A percentile compares a stretch with the other conserved stretches of the same genome.
These are phyloP conservation scores for Macrotrachela quadricornifera DNA, from an alignment of 1,140 invertebrate genomes.

Conservation along the genomic window DNA sequence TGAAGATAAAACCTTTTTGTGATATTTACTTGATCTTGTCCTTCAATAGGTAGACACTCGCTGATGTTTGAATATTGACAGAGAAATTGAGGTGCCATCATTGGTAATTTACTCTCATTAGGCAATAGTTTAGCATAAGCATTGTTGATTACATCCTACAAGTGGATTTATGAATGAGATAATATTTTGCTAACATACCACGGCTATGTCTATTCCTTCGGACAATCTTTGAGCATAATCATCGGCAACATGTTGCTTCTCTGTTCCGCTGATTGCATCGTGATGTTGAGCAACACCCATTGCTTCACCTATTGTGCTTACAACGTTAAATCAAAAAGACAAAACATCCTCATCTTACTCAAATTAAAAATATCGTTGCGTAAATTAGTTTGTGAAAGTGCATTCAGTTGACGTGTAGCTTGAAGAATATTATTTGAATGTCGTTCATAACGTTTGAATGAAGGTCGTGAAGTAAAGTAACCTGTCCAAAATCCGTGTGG, in stretches of 20 bases:
- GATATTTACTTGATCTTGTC: constrained; percentile 23
- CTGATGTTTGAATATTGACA: constrained; percentile 43
- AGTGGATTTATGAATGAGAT: constrained; percentile 19
- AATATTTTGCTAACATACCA: constrained; percentile 15
- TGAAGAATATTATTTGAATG: constrained; percentile 51
- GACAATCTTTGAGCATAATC: constrained; percentile 57
- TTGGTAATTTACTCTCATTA: no score
- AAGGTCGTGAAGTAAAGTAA: constrained; percentile 69
- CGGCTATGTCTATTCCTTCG: constrained; percentile 37
- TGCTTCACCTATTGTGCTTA: constrained; percentile 16
- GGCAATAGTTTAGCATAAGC: no score
- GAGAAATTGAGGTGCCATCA: constrained; percentile 19
- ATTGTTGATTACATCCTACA: constrained; percentile 20
- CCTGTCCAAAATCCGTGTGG: constrained; percentile 73
- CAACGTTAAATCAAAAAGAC: no score
- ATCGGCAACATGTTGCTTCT: constrained; percentile 27
- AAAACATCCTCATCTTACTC: no score
- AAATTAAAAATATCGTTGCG: no score
- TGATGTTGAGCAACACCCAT: constrained; percentile 75
- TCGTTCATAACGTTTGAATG: constrained; percentile 52
- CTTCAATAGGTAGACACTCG: constrained; percentile 39
- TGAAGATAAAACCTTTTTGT: constrained; percentile 31
- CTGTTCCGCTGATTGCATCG: constrained; percentile 38
- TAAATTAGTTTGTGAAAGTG: no score
- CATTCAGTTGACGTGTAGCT: constrained; percentile 14